These are phyloP conservation scores for Hexactinellida sp. DNA, from an alignment of 37 sponge, comb jelly and placozoan species.

Conservation along the genomic window DNA sequence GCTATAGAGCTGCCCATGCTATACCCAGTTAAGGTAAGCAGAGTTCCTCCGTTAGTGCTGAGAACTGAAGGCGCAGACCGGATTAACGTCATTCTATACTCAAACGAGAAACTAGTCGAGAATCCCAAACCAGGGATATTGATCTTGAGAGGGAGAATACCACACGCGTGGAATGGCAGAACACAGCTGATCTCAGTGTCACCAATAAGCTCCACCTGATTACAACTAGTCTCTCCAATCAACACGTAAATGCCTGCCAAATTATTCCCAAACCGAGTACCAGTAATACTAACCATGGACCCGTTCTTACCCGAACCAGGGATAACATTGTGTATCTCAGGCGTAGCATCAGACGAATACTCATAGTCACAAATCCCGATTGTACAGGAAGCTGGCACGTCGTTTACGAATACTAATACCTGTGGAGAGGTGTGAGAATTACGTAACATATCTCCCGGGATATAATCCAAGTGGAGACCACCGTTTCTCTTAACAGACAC, in stretches of 20 bases:
- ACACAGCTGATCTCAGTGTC: conserved; percentile 28
- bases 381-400: conserved; percentile 55
- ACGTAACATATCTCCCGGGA: conserved; percentile 67
- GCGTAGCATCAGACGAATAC: conserved; percentile 29
- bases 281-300: conserved; percentile 19
- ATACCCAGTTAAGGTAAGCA: background rate
- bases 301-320: conserved; percentile 45
- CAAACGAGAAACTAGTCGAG: background rate
- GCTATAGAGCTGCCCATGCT: background rate
- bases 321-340: conserved; percentile 24
- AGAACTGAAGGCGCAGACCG: background rate
- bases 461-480: conserved; percentile 42
- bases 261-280: conserved; percentile 19
- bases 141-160: background rate
- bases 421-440: conserved; percentile 54
- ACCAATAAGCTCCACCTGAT: background rate
- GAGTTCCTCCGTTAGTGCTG: background rate
- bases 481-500: conserved; percentile 31
- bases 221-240: conserved; percentile 32
- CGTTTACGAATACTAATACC: conserved; percentile 58
- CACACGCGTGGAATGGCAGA: background rate
- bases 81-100: background rate
- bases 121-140: background rate
- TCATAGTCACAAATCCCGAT: conserved; percentile 33
- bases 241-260: background rate